A percentile compares a stretch with the other conserved stretches of the same genome.
Conservation (phyloP, 2,797 vertebrate species). For the Danio albolineatus region DNA sequence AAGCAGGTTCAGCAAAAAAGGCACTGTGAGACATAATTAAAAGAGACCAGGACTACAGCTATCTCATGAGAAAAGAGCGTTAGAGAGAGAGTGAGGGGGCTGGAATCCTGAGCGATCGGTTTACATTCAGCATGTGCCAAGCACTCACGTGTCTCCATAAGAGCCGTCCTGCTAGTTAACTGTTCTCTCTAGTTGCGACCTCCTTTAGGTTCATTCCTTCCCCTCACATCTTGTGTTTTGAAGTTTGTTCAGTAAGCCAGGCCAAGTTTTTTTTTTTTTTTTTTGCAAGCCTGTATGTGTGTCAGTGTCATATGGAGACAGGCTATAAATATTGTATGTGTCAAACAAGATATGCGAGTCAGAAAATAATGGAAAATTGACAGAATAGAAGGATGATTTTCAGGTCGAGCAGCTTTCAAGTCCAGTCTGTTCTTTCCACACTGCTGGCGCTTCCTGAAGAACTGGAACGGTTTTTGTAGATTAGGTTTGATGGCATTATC, state of each 20-base stretch:
- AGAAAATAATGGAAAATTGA: not conserved
- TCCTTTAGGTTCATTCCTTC: conserved; percentile 36
- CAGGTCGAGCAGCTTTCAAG: conserved; percentile 18
- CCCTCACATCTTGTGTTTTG: not conserved
- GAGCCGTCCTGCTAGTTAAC: conserved; percentile 65
- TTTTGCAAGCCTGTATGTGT: not conserved
- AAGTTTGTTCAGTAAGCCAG: not conserved
- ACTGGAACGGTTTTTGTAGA: conserved; percentile 9
- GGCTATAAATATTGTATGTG: not conserved
- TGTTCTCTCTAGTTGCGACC: conserved; percentile 2
- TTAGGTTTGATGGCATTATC: not conserved
- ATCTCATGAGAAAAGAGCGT: not conserved
- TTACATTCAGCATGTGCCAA: conserved; percentile 60
- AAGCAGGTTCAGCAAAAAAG: conserved; percentile 28
- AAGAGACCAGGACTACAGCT: conserved; percentile 7
- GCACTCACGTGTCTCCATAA: conserved; percentile 66
- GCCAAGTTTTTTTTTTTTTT: not conserved
- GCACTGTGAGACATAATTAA: conserved; percentile 21
- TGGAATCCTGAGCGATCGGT: conserved; percentile 27
- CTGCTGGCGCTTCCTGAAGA: conserved; percentile 8
- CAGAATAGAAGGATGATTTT: not conserved
- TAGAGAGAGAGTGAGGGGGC: conserved; percentile 6
- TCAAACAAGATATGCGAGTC: not conserved
- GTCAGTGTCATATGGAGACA: too few relatives aligned
- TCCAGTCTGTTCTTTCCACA: not conserved